phyloP scores from a whole-genome alignment of 2,113 vertebrate genomes.

The Sus scrofa region DNA sequence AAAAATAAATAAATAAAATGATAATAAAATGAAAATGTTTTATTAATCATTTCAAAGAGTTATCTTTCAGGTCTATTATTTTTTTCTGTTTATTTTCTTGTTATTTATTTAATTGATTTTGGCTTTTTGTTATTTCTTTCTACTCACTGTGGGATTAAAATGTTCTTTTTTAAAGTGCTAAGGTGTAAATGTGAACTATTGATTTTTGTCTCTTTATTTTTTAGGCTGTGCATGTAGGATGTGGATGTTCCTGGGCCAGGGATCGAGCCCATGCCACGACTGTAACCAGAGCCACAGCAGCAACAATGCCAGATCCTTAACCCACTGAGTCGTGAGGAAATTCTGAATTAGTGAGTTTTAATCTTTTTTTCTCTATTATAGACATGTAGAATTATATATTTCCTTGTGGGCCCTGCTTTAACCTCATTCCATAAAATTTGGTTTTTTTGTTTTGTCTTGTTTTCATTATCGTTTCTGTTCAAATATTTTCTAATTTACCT shows the following conservation, averaged over 20 bases:
- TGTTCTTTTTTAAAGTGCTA: neutral
- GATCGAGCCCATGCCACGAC: no score
- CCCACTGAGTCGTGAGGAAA: no score
- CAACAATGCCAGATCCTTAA: no score
- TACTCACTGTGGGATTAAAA: neutral
- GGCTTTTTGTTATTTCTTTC: conserved; percentile 30
- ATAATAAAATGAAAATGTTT: no score
- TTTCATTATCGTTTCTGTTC: conserved; percentile 1
- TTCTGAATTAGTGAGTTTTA: neutral
- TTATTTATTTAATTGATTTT: neutral
- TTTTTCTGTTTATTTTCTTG: conserved; percentile 7
- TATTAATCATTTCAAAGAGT: conserved; percentile 13
- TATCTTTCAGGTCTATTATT: conserved; percentile 40
- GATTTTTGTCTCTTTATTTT: neutral
- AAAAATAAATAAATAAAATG: no score
- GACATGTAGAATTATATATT: neutral
- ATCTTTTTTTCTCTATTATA: neutral
- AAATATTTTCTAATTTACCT: conserved; percentile 13
- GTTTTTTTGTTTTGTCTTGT: neutral
- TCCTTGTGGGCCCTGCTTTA: conserved; percentile 5
- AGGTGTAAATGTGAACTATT: neutral
- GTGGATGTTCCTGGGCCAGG: no score
- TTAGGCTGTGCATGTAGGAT: no score
- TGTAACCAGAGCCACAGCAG: no score
- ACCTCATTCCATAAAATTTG: conserved; percentile 17